phyloP scores from a whole-genome alignment of 1,140 invertebrate genomes.

The Heterodera schachtii region DNA sequence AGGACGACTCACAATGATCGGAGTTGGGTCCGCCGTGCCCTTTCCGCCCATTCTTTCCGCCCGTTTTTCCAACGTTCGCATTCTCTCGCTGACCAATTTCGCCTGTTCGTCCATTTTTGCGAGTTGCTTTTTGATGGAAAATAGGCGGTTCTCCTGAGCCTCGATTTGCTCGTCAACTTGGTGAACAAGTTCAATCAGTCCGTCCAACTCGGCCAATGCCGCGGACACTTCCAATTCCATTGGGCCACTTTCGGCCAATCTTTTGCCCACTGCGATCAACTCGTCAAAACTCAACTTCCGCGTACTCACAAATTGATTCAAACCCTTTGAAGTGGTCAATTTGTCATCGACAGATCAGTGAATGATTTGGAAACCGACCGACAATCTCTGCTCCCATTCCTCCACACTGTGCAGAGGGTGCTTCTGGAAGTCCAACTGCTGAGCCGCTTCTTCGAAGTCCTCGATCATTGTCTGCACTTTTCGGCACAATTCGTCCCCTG shows the following conservation, averaged over 20 bases:
- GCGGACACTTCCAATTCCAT: conserved; percentile 54
- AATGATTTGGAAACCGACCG: conserved; percentile 27
- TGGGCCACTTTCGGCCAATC: conserved; percentile 51
- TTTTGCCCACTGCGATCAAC: conserved; percentile 48
- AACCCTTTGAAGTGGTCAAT: conserved; percentile 23
- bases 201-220: conserved; percentile 54
- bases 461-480: conserved; percentile 17
- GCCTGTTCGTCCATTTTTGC: conserved; percentile 10
- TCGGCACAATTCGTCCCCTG: not conserved
- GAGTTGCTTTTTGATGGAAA: not conserved
- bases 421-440: conserved; percentile 45
- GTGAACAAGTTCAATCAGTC: conserved; percentile 39
- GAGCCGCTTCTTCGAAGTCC: conserved; percentile 37
- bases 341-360: not conserved
- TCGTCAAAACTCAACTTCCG: conserved; percentile 43
- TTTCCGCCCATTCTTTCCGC: not conserved
- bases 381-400: conserved; percentile 50
- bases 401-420: conserved; percentile 37
- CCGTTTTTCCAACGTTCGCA: conserved; percentile 1
- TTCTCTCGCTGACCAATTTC: conserved; percentile 11
- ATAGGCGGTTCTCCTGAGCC: conserved; percentile 9
- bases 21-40: conserved; percentile 12
- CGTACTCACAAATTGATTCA: conserved; percentile 39
- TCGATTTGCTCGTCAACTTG: conserved; percentile 23
- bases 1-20: conserved; percentile 24